Conservation (phyloP, 2,888 invertebrate genomes). For the Drosophila borborema region DNA sequence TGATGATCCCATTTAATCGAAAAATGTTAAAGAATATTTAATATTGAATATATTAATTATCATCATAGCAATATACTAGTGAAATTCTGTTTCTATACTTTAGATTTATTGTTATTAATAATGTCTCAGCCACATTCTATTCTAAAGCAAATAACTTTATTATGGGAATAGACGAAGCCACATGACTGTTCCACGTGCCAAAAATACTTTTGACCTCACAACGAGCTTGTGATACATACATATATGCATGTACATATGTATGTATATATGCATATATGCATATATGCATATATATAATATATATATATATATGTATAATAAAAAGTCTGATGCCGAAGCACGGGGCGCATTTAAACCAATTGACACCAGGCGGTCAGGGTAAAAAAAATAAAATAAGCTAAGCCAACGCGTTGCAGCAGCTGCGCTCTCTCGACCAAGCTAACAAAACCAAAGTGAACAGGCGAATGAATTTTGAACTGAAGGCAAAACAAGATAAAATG, state of each 20-base stretch:
- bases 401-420: constrained; percentile 71
- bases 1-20: not conserved
- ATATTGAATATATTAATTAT: not conserved
- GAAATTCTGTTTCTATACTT: not conserved
- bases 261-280: not conserved
- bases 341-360: constrained; percentile 73
- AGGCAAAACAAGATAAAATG: constrained; percentile 26
- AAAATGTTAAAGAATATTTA: not conserved
- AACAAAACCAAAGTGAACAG: constrained; percentile 51
- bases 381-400: constrained; percentile 61
- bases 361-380: constrained; percentile 65
- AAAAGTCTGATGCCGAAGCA: constrained; percentile 48
- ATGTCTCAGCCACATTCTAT: constrained; percentile 69
- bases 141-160: constrained; percentile 55
- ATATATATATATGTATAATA: constrained; percentile 35
- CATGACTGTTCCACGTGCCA: constrained; percentile 8
- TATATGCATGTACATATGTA: constrained; percentile 1
- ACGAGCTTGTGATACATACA: constrained; percentile 27
- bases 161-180: constrained; percentile 25
- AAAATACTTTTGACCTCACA: constrained; percentile 46
- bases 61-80: too few species aligned
- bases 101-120: constrained; percentile 13
- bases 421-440: constrained; percentile 60
- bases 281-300: not conserved
- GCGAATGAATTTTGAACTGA: constrained; percentile 70